Conservation (phyloP, 2,113 vertebrate species). For the Helogale parvula region DNA sequence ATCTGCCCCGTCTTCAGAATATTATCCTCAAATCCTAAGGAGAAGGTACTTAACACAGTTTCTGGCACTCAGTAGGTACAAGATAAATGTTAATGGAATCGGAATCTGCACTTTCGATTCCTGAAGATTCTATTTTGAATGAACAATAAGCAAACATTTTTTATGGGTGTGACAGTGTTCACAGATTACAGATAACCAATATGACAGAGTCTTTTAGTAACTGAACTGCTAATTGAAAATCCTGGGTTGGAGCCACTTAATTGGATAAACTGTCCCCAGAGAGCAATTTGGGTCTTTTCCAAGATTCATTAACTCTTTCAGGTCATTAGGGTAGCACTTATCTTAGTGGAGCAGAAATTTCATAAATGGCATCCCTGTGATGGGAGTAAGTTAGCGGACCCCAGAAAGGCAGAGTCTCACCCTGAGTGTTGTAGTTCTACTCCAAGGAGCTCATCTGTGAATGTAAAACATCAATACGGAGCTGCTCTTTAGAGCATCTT, state of each 20-base stretch:
- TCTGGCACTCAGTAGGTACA: neutral
- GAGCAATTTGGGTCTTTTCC: constrained; percentile 72
- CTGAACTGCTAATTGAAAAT: constrained; percentile 75
- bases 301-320: constrained; percentile 80
- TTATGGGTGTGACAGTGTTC: constrained; percentile 16
- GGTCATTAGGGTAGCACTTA: constrained; percentile 70
- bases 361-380: constrained; percentile 63
- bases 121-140: constrained; percentile 42
- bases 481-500: constrained; percentile 38
- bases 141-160: constrained; percentile 16
- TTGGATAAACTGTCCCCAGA: constrained; percentile 70
- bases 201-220: constrained; percentile 57
- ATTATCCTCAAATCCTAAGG: neutral
- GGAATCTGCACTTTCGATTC: neutral
- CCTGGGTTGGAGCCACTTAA: constrained; percentile 62
- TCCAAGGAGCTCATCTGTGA: constrained; percentile 30
- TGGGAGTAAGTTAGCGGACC: constrained; percentile 66
- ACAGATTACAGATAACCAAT: constrained; percentile 53
- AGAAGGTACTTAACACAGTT: neutral
- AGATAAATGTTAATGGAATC: constrained; percentile 24
- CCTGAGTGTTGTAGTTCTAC: constrained; percentile 33
- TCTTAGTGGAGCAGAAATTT: constrained; percentile 73
- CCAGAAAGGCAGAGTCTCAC: constrained; percentile 49
- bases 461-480: constrained; percentile 25
- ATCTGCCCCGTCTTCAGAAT: neutral